Percentiles rank a stretch among this genome's conserved stretches.
Conservation (phyloP, 2,797 vertebrate genomes). For the Craterocephalus amniculus region DNA sequence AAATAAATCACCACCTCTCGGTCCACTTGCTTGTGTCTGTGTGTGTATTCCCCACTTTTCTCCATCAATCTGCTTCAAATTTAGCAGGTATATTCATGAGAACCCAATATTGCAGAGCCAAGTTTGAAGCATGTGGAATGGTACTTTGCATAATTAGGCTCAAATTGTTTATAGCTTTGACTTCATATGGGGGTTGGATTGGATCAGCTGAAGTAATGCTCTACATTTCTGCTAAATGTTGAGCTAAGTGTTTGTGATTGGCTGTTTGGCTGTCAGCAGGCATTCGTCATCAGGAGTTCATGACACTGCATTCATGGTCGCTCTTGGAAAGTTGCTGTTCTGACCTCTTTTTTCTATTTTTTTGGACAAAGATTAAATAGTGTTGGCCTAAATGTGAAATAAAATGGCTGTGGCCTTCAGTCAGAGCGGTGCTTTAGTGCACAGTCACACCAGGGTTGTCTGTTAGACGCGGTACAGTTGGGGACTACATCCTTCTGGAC, state of each 20-base stretch:
- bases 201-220: background rate
- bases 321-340: background rate
- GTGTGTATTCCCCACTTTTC: background rate
- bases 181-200: background rate
- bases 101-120: background rate
- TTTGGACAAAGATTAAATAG: too few relatives aligned
- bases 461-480: too few relatives aligned
- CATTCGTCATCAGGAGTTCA: background rate
- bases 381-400: too few relatives aligned
- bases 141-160: conserved; percentile 2
- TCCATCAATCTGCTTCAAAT: background rate
- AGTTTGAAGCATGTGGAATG: background rate
- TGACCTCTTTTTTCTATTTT: background rate
- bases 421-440: too few relatives aligned
- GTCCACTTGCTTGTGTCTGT: background rate
- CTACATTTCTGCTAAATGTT: background rate
- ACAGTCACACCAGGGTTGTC: too few relatives aligned
- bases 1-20: conserved; percentile 16
- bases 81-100: background rate
- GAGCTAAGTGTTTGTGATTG: background rate
- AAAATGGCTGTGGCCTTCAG: too few relatives aligned
- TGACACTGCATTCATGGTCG: background rate
- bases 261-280: background rate
- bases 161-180: conserved; percentile 7
- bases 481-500: too few relatives aligned